Conservation (phyloP, 1,140 invertebrate genomes). For the Babylonia areolata region DNA sequence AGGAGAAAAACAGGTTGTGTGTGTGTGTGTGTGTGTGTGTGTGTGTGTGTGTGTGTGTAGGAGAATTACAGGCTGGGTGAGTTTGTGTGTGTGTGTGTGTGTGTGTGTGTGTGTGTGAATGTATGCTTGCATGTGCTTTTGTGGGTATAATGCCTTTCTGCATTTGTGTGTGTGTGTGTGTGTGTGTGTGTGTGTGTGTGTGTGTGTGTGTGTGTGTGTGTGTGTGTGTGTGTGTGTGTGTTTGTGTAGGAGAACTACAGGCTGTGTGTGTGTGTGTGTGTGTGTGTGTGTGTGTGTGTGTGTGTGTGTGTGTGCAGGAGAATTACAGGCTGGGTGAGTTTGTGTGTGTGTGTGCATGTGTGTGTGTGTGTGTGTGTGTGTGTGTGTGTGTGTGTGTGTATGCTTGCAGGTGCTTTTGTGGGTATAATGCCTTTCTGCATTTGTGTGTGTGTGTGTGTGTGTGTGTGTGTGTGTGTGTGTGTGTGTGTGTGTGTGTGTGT, state of each 20-base stretch:
- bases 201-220: background rate
- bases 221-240: background rate
- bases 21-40: background rate
- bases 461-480: no score
- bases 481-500: background rate
- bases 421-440: no score
- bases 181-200: conserved; percentile 9
- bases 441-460: no score
- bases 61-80: background rate
- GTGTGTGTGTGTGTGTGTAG: background rate
- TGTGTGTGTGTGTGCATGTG: background rate
- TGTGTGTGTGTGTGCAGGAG: no score
- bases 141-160: no score
- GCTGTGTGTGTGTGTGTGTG: no score
- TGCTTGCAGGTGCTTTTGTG: no score
- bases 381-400: background rate
- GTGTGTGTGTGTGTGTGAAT: conserved; percentile 6
- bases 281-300: background rate
- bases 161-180: background rate
- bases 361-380: background rate
- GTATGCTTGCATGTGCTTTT: background rate
- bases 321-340: no score
- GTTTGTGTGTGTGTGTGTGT: background rate
- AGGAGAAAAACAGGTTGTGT: background rate
- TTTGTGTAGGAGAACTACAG: no score